A percentile compares a stretch with the other conserved stretches of the same genome.
Conservation (phyloP, 1,140 invertebrate genomes). For the Yoshiicerus persimilis region DNA sequence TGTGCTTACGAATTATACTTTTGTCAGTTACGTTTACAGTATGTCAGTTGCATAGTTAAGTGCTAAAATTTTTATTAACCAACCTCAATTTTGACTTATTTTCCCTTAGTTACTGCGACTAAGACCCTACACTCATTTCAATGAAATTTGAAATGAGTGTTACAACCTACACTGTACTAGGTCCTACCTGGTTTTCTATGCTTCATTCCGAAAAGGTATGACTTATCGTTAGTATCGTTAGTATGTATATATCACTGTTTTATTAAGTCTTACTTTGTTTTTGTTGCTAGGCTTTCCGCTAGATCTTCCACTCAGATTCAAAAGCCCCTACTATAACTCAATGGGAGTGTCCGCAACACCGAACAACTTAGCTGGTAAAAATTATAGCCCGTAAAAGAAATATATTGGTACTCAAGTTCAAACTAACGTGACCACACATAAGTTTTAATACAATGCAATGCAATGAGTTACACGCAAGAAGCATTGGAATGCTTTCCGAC, state of each 20-base stretch:
- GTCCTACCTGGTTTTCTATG: not conserved
- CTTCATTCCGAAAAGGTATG: no score
- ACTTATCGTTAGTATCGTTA: not conserved
- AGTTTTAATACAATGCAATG: not conserved
- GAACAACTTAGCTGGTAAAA: not conserved
- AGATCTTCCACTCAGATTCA: not conserved
- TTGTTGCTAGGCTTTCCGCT: not conserved
- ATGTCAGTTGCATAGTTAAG: no score
- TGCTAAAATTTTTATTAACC: no score
- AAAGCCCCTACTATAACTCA: not conserved
- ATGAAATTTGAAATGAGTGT: no score
- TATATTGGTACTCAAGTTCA: not conserved
- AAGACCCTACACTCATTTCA: no score
- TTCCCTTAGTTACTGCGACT: no score
- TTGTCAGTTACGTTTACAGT: no score
- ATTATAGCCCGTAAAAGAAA: constrained; percentile 21
- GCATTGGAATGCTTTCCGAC: not conserved
- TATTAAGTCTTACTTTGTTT: not conserved
- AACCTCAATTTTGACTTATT: no score
- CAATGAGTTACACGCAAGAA: not conserved
- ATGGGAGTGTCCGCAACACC: not conserved
- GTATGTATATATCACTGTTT: not conserved
- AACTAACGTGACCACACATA: constrained; percentile 17
- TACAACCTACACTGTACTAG: not conserved
- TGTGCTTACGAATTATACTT: no score